Base-by-base conservation (phyloP, 2,797 vertebrate species). In the Pangasius mekongensis region DNA sequence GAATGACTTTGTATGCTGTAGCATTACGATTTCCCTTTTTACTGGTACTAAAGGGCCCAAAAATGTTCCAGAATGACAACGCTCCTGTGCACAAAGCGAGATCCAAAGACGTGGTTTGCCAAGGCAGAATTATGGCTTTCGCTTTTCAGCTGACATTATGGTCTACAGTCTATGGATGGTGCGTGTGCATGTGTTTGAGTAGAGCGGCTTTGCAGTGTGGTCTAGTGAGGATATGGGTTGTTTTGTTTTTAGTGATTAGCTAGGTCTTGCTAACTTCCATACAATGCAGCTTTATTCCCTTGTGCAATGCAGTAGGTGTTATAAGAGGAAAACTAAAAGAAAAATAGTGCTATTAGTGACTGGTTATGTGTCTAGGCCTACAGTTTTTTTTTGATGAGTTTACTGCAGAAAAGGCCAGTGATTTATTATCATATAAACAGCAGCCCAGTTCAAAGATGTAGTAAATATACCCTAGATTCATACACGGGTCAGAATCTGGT, bases 401-500 rank as follows among this genome's bases (percentile, higher is more conserved):
- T 73, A 39, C 69, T 24, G 47, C 39, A 39, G 47, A 16, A 24
- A 30, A 27, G 4, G 39, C 39, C 39, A 76, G 73, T 11, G 39
- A 27, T 1, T 76, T 5, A 71, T 36, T 39, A 33, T 80, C 33
- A 56, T 77, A 52, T 16, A 16, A 52, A 6, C 13, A 52, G 3
- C 33, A 80, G 30, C 54, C 54, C 18, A 80, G n/a, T 54, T 52
- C 27, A 52, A 81, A 58, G 5, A 22, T 39, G 27, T n/a, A n/a
- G 24, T n/a, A n/a, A 64, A 83, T 18, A 5, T 47, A 66, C 36
- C 24, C 14, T n/a, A 47, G 39, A 83, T 47, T 66, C 16, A 30
- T 30, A 66, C 43, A 22, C 14, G 13, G 47, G 13, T 84, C 87
- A 74, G 81, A 87, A 66, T 39, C 54, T 62, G 83, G 52, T 33